phyloP scores from a whole-genome alignment of 1,140 invertebrate species.

The Papilio glaucus region DNA sequence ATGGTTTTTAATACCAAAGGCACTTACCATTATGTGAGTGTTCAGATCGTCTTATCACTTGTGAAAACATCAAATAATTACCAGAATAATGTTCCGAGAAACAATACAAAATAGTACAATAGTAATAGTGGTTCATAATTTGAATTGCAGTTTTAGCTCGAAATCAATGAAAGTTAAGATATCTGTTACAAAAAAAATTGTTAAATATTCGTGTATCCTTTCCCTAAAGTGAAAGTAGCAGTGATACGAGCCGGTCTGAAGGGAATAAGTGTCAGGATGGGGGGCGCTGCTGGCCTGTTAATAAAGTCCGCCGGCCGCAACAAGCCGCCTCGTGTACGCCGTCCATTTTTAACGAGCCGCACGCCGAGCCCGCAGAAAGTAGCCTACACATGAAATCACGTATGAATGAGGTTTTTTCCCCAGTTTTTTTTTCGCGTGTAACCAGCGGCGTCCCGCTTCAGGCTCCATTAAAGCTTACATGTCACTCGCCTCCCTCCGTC shows the following conservation, averaged over 20 bases:
- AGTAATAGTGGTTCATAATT: too few relatives aligned
- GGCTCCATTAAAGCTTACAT: slow-evolving; percentile 82
- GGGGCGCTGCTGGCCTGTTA: slow-evolving; percentile 63
- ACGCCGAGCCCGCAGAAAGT: slow-evolving; percentile 78
- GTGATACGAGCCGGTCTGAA: neutral
- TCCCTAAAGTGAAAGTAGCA: slow-evolving; percentile 9
- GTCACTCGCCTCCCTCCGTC: slow-evolving; percentile 64
- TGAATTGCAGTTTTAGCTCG: neutral
- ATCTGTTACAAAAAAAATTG: neutral
- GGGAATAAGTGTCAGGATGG: slow-evolving; percentile 16
- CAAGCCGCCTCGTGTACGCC: slow-evolving; percentile 70
- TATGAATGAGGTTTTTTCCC: slow-evolving; percentile 81
- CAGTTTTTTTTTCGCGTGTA: slow-evolving; percentile 75
- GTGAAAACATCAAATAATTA: too few relatives aligned
- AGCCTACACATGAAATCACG: slow-evolving; percentile 82
- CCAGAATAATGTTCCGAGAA: too few relatives aligned
- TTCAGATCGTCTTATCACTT: too few relatives aligned
- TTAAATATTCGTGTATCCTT: neutral
- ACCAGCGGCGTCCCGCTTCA: slow-evolving; percentile 73
- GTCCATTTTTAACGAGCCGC: slow-evolving; percentile 81
- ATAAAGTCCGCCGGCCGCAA: slow-evolving; percentile 80
- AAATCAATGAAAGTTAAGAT: neutral
- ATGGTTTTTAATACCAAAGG: too few relatives aligned
- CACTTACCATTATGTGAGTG: too few relatives aligned
- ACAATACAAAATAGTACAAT: too few relatives aligned